A percentile compares a stretch with the other conserved stretches of the same genome.
These are phyloP conservation scores for Drosophila formosana DNA, from an alignment of 2,888 invertebrate genomes.

Conservation along the genomic window DNA sequence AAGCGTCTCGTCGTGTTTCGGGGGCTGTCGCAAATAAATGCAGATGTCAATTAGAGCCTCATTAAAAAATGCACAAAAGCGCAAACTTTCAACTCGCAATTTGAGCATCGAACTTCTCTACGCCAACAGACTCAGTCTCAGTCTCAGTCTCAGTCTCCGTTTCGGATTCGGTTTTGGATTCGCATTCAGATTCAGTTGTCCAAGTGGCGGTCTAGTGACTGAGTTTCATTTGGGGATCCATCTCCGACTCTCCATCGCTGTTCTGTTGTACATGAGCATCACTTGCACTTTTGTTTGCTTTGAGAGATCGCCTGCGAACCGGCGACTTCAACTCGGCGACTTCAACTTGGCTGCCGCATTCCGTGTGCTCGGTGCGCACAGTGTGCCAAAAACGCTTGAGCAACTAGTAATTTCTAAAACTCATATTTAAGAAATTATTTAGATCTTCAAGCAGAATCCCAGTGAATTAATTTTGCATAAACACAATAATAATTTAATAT, in stretches of 20 bases:
- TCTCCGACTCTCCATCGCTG: conserved; percentile 12
- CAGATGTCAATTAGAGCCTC: conserved; percentile 85
- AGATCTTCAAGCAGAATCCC: too few relatives aligned
- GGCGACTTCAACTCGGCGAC: conserved; percentile 7
- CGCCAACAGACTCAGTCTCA: conserved; percentile 5
- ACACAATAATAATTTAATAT: too few relatives aligned
- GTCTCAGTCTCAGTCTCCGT: not conserved
- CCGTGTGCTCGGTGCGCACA: conserved; percentile 40
- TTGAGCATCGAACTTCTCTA: conserved; percentile 31
- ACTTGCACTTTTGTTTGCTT: conserved; percentile 82
- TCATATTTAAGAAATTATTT: too few relatives aligned
- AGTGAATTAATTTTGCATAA: too few relatives aligned
- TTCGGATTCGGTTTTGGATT: not conserved
- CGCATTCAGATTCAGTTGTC: conserved; percentile 17
- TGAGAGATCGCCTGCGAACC: conserved; percentile 42
- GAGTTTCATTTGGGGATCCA: conserved; percentile 48
- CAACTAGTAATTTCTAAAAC: too few relatives aligned
- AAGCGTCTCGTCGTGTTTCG: not conserved
- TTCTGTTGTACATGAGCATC: conserved; percentile 77
- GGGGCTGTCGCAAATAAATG: conserved; percentile 78
- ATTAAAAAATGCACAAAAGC: conserved; percentile 81
- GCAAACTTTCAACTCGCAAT: conserved; percentile 70
- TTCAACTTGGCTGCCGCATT: conserved; percentile 49
- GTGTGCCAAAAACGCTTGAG: conserved; percentile 17
- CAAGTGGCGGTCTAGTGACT: conserved; percentile 61